phyloP scores from a whole-genome alignment of 2,888 invertebrate genomes.

The Erebia ligea region DNA sequence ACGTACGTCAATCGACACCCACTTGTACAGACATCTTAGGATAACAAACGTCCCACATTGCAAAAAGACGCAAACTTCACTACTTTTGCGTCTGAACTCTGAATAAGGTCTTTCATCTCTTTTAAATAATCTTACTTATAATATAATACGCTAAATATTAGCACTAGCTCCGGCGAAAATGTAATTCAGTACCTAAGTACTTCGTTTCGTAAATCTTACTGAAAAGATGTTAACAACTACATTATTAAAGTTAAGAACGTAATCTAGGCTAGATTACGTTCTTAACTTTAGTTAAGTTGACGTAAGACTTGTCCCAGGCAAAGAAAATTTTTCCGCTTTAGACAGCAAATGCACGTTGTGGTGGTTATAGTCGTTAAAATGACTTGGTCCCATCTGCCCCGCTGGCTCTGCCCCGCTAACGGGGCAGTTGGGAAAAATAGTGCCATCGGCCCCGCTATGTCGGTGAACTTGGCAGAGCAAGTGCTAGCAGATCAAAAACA shows the following conservation, averaged over 20 bases:
- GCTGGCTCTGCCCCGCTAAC: too few species aligned
- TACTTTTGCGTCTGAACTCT: background rate
- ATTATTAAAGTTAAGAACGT: background rate
- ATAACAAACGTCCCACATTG: slow-evolving; percentile 55
- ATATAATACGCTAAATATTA: background rate
- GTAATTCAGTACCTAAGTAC: background rate
- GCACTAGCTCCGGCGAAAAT: background rate
- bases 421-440: too few species aligned
- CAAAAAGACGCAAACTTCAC: slow-evolving; percentile 32
- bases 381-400: too few species aligned
- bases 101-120: background rate
- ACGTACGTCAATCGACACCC: slow-evolving; percentile 79
- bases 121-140: background rate
- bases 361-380: too few species aligned
- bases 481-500: too few species aligned
- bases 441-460: too few species aligned
- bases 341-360: background rate
- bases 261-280: too few species aligned
- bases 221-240: background rate
- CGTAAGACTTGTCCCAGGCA: background rate
- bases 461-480: too few species aligned
- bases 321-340: background rate
- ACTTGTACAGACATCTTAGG: slow-evolving; percentile 57
- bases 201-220: background rate
- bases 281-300: background rate